phyloP scores from a whole-genome alignment of 2,888 invertebrate genomes.

The Sycophila texana region DNA sequence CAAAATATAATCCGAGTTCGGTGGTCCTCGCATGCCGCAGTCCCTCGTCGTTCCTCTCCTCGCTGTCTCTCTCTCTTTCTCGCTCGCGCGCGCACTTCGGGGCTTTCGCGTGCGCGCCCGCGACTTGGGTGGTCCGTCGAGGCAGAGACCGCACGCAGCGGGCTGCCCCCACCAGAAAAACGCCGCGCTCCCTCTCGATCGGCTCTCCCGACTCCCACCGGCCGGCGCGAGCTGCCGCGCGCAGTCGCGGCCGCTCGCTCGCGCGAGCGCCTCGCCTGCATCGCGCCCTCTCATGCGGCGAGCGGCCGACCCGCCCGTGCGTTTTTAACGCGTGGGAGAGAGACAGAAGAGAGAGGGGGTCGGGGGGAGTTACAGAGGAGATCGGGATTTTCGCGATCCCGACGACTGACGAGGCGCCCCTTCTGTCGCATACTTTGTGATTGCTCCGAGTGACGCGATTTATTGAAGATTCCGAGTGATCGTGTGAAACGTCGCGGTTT shows the following conservation, averaged over 20 bases:
- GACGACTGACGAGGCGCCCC: too few species aligned
- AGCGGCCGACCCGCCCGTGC: neutral
- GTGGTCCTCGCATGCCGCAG: slow-evolving; percentile 30
- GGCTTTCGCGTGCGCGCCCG: slow-evolving; percentile 35
- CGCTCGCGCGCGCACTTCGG: slow-evolving; percentile 18
- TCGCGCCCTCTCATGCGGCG: slow-evolving; percentile 52
- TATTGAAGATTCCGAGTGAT: too few species aligned
- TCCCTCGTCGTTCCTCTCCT: neutral
- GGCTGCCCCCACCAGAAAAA: slow-evolving; percentile 73
- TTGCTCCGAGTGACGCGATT: too few species aligned
- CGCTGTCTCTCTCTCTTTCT: neutral
- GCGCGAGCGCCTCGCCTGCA: slow-evolving; percentile 62
- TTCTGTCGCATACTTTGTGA: too few species aligned
- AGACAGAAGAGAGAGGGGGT: too few species aligned
- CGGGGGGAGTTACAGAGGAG: too few species aligned
- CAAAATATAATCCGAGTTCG: slow-evolving; percentile 41
- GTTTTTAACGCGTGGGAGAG: too few species aligned
- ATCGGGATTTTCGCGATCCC: too few species aligned
- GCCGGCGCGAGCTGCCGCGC: slow-evolving; percentile 48
- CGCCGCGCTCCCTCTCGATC: slow-evolving; percentile 57
- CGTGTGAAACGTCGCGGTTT: too few species aligned
- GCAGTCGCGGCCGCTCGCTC: slow-evolving; percentile 49
- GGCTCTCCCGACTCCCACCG: slow-evolving; percentile 47
- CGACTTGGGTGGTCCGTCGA: slow-evolving; percentile 75
- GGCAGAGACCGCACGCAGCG: slow-evolving; percentile 75